Evolutionary conservation across 2,113 vertebrate genomes (phyloP).

Genomic region (Gadus chalcogrammus): DNA sequence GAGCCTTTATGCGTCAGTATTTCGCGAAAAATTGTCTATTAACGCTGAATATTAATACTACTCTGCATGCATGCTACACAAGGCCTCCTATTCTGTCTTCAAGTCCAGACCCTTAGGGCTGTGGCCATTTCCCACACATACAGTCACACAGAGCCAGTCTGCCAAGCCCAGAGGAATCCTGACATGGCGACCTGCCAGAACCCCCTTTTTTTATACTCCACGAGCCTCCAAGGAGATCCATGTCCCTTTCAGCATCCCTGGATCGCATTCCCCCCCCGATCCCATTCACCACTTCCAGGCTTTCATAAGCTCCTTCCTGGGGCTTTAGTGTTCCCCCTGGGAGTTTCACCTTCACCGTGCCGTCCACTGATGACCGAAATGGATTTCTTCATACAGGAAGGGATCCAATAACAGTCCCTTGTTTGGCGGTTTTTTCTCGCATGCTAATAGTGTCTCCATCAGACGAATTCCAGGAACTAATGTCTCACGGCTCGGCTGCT

Average conservation of each 20-base stretch:
- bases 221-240: background rate
- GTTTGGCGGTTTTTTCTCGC: constrained; percentile 38
- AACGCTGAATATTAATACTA: no score
- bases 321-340: background rate
- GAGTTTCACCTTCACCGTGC: background rate
- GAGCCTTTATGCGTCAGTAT: no score
- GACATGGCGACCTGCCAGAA: constrained; percentile 22
- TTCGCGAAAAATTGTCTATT: no score
- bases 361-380: constrained; percentile 5
- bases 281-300: background rate
- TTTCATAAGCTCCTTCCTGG: constrained; percentile 49
- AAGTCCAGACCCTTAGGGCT: background rate
- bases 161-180: background rate
- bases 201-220: background rate
- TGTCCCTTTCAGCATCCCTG: constrained; percentile 1
- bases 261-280: background rate
- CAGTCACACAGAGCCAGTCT: background rate
- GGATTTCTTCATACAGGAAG: constrained; percentile 38
- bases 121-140: background rate
- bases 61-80: background rate
- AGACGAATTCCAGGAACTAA: constrained; percentile 33
- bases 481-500: constrained; percentile 27
- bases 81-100: background rate
- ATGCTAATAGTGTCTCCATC: constrained; percentile 3
- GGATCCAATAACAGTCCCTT: constrained; percentile 32